Evolutionary conservation across 1,140 invertebrate species (phyloP).

Genomic region (Drosophila seguyi): DNA sequence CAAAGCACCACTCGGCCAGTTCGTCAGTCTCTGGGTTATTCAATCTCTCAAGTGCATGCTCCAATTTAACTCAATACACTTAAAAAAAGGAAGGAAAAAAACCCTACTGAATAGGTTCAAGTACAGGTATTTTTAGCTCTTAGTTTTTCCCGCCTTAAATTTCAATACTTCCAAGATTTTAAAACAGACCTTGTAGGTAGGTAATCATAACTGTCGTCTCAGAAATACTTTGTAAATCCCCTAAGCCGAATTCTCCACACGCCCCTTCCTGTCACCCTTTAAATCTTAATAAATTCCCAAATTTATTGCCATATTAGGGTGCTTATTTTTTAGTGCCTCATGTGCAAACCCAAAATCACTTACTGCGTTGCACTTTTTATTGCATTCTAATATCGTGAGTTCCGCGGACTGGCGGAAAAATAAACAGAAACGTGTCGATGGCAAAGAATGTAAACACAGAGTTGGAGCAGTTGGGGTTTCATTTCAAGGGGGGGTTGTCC

Average conservation of each 20-base stretch:
- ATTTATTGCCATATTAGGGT: neutral
- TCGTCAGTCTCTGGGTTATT: slow-evolving; percentile 20
- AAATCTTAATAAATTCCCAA: neutral
- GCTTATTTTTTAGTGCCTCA: neutral
- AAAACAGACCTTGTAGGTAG: neutral
- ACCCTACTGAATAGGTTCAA: neutral
- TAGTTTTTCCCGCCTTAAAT: neutral
- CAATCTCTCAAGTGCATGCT: slow-evolving; percentile 42
- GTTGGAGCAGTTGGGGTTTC: neutral
- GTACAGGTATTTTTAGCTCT: neutral
- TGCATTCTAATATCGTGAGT: slow-evolving; percentile 22
- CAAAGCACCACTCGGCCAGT: slow-evolving; percentile 39
- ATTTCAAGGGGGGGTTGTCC: neutral
- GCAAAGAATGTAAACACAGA: slow-evolving; percentile 42
- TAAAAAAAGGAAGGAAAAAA: neutral
- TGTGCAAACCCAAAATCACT: slow-evolving; percentile 12
- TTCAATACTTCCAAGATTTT: neutral
- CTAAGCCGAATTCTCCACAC: neutral
- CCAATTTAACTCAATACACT: neutral
- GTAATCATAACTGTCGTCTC: neutral
- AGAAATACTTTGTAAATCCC: neutral
- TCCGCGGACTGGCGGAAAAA: slow-evolving; percentile 10
- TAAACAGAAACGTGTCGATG: slow-evolving; percentile 45
- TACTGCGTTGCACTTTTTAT: slow-evolving; percentile 49
- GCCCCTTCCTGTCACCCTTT: neutral